Evolutionary conservation across 37 sponge, comb jelly and placozoan genomes (phyloP), one percentile per base, ranked within the genome.

Genomic region (Tethya wilhelma): DNA sequence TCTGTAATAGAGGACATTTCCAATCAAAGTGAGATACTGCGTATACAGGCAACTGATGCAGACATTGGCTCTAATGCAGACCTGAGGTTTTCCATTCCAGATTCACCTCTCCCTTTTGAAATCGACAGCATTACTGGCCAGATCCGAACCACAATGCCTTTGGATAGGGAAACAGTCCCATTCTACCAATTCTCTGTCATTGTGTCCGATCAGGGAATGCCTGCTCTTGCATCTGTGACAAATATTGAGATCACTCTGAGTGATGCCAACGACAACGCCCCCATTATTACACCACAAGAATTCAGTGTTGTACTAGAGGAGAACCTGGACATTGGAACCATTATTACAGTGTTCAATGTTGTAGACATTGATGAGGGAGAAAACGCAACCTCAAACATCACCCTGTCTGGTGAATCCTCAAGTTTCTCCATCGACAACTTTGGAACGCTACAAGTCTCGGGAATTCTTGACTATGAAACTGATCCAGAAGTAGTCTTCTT

Each of bases 401-500:
- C 44, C 56, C 32, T 93, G 26, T 11, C 38, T 22, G 79, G 67
- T 22, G 58, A 78, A n/a, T 33, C 62, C 26, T 33, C 31, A 44
- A 59, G 38, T 9, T 89, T 93, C 46, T 29, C 33, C 20, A 62
- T 83, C 1, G 30, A 43, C 22, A 14, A 44, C 14, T 30, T 41
- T 63, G 88, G 95, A 17, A 12, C 20, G 2, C 43, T 94, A 8
- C 23, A 37, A 25, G 64, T 86, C 6, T 31, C 55, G 37, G 71
- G 83, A 26, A 66, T 74, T 23, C 84, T 94, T 29, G 88, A 94
- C 59, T 94, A 58, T 74, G 95, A 94, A 46, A 43, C 44, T 2
- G 34, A 39, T 28, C 76, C 82, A 34, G 41, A 31, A 5, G 20
- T 72, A n/a, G 75, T 3, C 17, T 57, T 90, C 31, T 19, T 38